Percentiles rank a stretch among this genome's conserved stretches.
These are phyloP conservation scores for Hermaeophaga mercurialis DNA, from an alignment of 2,888 invertebrate genomes.

Conservation along the genomic window DNA sequence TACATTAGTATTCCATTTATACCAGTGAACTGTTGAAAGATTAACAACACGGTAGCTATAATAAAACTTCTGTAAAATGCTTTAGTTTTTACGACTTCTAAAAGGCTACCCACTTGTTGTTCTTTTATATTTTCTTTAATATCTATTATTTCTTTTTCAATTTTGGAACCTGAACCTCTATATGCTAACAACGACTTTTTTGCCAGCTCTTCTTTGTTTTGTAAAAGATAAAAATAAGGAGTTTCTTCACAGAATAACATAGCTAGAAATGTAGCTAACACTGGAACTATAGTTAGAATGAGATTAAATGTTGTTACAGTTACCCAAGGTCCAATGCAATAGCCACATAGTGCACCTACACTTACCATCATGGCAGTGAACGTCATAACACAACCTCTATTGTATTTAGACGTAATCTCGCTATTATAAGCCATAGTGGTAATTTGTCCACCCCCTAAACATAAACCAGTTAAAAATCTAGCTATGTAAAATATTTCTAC, in stretches of 20 bases:
- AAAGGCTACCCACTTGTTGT: conserved; percentile 11
- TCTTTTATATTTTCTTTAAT: conserved; percentile 25
- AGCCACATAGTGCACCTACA: conserved; percentile 70
- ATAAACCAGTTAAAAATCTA: conserved; percentile 66
- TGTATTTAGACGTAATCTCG: conserved; percentile 80
- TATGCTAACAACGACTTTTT: conserved; percentile 61
- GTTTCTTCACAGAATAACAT: conserved; percentile 82
- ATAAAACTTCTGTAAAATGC: conserved; percentile 78
- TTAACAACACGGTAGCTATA: conserved; percentile 70
- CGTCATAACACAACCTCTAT: conserved; percentile 81
- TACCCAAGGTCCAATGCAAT: conserved; percentile 73
- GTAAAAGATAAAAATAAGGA: conserved; percentile 71
- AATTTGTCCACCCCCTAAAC: conserved; percentile 71
- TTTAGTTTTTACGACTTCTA: conserved; percentile 47
- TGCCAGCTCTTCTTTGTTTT: conserved; percentile 67
- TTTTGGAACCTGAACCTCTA: conserved; percentile 1
- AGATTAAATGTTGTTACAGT: conserved; percentile 67
- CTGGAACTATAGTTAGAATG: conserved; percentile 60
- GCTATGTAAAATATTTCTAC: conserved; percentile 63
- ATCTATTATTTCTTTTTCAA: conserved; percentile 23
- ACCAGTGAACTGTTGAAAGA: conserved; percentile 83
- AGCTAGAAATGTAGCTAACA: conserved; percentile 61
- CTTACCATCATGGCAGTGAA: conserved; percentile 76
- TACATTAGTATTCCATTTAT: conserved; percentile 83
- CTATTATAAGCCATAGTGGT: conserved; percentile 84